Evolutionary conservation across 1,140 invertebrate species (phyloP), one percentile per base, ranked within the genome.

Genomic region (Venturia canescens): DNA sequence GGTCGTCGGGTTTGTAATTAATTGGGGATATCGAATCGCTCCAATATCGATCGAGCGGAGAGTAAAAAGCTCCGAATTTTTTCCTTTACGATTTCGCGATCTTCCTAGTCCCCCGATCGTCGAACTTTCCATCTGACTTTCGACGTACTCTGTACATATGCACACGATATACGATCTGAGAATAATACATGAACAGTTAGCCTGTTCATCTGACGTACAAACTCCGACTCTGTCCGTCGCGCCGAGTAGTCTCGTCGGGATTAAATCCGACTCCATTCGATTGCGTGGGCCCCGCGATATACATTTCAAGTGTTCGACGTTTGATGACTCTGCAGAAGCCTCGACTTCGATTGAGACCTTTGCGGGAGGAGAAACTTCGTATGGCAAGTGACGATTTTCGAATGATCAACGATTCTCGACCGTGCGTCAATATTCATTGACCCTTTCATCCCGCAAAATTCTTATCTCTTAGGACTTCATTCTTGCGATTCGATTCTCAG

Each of bases 351-450:
- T 57, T 34, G 15, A 60, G 50, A 60, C 23, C 11, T 18, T 27
- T 27, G 44, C 9, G 53, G 18, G 53, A 9, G 1, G 2, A 76
- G 50, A 27, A 69, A 31, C 13, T 69, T 18, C 29, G 13, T 48
- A 21, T 31, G 50, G 50, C 53, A n/a, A 31, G 26, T 76, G 72
- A 76, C 26, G 72, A 76, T 63, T 76, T 34, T 76, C 50, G 27
- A 63, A 76, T 34, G 72, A 50, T 76, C 72, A 29, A 34, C 72
- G n/a, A 76, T 76, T 76, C n/a, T n/a, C 21, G 60, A 34, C 21
- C 26, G 29, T 34, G 29, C 66, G 72, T 76, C 72, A 60, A 76
- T 76, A 60, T 76, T 60, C 72, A 60, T 76, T 76, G 72, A 76
- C 50, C 72, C 72, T 16, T 34, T 15, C 3, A 60, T 23, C 60